Percentiles rank a stretch among this genome's conserved stretches.
Evolutionary conservation across 2,888 invertebrate species (phyloP).

Genomic region (Netelia melanura): DNA sequence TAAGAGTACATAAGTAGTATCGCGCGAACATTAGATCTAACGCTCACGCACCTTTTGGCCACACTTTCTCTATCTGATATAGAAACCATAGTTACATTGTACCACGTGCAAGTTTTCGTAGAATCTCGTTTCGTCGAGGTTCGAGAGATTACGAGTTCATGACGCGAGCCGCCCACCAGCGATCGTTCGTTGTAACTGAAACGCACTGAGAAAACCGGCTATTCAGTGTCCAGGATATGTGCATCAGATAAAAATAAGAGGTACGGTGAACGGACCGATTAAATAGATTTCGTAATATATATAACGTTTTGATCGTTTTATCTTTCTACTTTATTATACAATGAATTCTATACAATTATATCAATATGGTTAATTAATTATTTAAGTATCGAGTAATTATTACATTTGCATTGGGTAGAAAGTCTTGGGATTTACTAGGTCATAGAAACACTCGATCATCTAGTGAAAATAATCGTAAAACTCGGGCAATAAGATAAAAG

Average conservation of each 20-base stretch:
- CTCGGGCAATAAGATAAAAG: too few relatives aligned
- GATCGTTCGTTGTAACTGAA: slow-evolving; percentile 38
- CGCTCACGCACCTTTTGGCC: slow-evolving; percentile 27
- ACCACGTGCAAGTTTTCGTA: slow-evolving; percentile 29
- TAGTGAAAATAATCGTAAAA: too few relatives aligned
- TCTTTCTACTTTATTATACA: background rate
- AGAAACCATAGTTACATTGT: slow-evolving; percentile 74
- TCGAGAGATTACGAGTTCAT: slow-evolving; percentile 73
- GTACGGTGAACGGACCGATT: background rate
- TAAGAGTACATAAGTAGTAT: background rate
- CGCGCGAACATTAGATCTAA: slow-evolving; percentile 31
- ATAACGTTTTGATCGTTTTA: background rate
- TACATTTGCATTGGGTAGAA: background rate
- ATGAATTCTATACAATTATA: background rate
- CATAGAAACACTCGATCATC: too few relatives aligned
- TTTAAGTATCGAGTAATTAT: background rate
- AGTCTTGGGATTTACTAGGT: background rate
- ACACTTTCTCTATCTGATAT: slow-evolving; percentile 50
- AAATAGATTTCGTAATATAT: background rate
- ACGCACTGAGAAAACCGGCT: slow-evolving; percentile 8
- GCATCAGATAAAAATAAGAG: background rate
- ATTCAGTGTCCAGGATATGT: background rate
- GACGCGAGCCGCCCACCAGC: slow-evolving; percentile 76
- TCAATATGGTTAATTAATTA: background rate
- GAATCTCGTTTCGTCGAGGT: slow-evolving; percentile 58